phyloP scores from a whole-genome alignment of 2,797 vertebrate species.

The Typhlichthys eigenmanni region DNA sequence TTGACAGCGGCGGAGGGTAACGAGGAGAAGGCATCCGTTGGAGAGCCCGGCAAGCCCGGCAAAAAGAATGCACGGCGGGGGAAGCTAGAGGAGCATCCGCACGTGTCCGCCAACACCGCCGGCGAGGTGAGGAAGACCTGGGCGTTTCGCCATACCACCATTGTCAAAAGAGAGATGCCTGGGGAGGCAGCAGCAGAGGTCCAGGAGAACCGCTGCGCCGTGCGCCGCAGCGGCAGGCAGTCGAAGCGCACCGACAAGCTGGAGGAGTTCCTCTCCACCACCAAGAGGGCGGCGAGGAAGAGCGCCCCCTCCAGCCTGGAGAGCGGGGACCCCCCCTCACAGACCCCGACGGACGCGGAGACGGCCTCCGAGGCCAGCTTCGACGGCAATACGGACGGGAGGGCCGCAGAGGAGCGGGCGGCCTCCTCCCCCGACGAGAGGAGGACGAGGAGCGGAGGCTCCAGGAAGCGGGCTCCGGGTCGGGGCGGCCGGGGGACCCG shows the following conservation, averaged over 20 bases:
- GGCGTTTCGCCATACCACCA: constrained; percentile 90
- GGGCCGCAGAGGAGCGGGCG: constrained; percentile 61
- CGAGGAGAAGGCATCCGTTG: constrained; percentile 24
- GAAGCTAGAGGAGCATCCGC: constrained; percentile 55
- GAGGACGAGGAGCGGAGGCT: constrained; percentile 57
- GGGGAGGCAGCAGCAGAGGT: constrained; percentile 78
- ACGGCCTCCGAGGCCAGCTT: constrained; percentile 93
- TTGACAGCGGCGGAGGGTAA: constrained; percentile 40
- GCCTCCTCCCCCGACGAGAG: constrained; percentile 63
- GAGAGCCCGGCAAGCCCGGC: constrained; percentile 26
- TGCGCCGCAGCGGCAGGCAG: constrained; percentile 92
- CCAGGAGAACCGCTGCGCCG: constrained; percentile 80
- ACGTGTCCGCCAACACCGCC: constrained; percentile 73
- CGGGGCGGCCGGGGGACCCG: constrained; percentile 40
- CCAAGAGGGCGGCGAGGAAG: constrained; percentile 83
- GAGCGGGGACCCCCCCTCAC: constrained; percentile 86
- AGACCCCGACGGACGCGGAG: constrained; percentile 89
- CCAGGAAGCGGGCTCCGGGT: constrained; percentile 38
- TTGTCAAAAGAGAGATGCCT: constrained; percentile 87
- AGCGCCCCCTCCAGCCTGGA: constrained; percentile 79
- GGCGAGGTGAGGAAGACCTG: constrained; percentile 89
- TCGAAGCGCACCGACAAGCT: constrained; percentile 93
- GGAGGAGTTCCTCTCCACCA: constrained; percentile 92
- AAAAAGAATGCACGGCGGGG: constrained; percentile 50
- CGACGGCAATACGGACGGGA: constrained; percentile 85